Percentiles rank a stretch among this genome's conserved stretches.
These are phyloP conservation scores for Xiphorhynchus erythropygius DNA, from an alignment of 2,797 vertebrate genomes.

Conservation along the genomic window DNA sequence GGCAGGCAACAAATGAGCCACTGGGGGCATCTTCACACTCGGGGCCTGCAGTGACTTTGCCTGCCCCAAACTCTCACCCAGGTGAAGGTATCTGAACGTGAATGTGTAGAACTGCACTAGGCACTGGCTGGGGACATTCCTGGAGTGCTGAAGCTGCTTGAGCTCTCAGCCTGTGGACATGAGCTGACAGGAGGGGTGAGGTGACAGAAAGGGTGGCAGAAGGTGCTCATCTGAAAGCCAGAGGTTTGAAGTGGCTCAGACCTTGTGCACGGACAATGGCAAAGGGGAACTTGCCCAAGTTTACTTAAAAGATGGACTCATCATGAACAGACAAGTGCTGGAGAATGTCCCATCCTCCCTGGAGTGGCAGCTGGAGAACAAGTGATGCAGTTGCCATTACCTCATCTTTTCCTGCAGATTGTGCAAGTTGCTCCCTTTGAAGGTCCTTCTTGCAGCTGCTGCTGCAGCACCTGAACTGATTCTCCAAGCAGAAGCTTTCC, in stretches of 20 bases:
- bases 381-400: conserved; percentile 36
- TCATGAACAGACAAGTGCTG: neutral
- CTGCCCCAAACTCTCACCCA: neutral
- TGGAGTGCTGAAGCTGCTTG: neutral
- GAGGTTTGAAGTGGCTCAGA: neutral
- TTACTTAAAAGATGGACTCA: neutral
- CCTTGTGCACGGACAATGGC: neutral
- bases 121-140: neutral
- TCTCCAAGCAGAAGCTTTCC: conserved; percentile 41
- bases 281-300: neutral
- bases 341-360: neutral
- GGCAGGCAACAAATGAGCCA: neutral
- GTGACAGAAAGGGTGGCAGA: neutral
- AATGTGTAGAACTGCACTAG: neutral
- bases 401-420: conserved; percentile 43
- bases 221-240: neutral
- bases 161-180: neutral
- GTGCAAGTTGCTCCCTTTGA: neutral
- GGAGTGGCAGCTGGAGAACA: conserved; percentile 14
- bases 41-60: neutral
- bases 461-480: conserved; percentile 23
- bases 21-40: neutral
- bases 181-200: neutral
- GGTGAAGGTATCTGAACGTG: neutral
- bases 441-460: conserved; percentile 30